These are phyloP conservation scores for Tragelaphus oryx DNA, from an alignment of 2,797 vertebrate genomes.

Conservation along the genomic window DNA sequence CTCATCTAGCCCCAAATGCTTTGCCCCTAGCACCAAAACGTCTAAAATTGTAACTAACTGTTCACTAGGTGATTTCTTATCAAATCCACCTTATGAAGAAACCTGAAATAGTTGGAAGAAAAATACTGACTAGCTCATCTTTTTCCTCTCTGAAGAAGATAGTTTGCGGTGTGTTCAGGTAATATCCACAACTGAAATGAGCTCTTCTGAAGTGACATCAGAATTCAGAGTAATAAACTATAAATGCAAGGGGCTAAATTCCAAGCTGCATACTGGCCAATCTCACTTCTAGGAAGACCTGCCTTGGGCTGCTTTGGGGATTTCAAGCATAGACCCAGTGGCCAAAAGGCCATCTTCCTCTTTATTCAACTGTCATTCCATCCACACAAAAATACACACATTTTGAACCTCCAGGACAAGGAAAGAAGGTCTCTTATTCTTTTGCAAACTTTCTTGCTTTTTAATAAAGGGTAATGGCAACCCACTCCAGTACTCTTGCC, in stretches of 20 bases:
- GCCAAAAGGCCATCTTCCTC: background rate
- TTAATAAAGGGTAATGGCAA: background rate
- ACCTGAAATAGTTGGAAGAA: background rate
- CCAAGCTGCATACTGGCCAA: background rate
- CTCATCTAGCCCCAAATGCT: background rate
- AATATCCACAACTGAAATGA: background rate
- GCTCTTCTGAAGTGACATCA: background rate
- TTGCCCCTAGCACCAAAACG: background rate
- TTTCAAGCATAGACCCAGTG: background rate
- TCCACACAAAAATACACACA: background rate
- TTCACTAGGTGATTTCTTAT: background rate
- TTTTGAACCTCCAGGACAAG: background rate
- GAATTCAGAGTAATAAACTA: background rate
- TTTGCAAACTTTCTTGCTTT: background rate
- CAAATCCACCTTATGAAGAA: background rate
- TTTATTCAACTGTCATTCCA: background rate
- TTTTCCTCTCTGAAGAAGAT: background rate
- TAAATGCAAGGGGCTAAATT: background rate
- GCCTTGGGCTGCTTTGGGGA: background rate
- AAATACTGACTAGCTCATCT: background rate
- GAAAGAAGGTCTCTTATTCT: background rate
- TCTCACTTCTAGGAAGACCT: background rate
- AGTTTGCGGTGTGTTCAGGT: background rate
- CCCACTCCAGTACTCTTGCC: too few relatives aligned
- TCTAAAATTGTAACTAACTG: background rate